phyloP scores from a whole-genome alignment of 2,888 invertebrate species.

The Zaprionus obscuricornis region DNA sequence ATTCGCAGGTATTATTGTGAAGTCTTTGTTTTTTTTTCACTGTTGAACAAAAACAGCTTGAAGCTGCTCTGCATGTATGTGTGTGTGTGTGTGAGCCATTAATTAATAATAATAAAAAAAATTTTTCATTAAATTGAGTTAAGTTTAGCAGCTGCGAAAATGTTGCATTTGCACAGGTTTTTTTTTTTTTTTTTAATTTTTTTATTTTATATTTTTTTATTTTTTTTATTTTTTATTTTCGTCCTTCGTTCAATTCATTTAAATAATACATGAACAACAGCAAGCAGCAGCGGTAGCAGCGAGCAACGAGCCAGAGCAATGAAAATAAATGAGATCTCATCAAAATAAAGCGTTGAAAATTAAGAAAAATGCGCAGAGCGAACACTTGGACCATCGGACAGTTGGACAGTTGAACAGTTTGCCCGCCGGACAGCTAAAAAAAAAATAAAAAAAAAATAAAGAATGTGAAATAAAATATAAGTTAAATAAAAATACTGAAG shows the following conservation, averaged over 20 bases:
- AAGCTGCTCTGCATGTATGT: too few relatives aligned
- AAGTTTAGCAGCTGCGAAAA: slow-evolving; percentile 32
- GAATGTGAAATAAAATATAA: slow-evolving; percentile 28
- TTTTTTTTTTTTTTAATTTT: slow-evolving; percentile 19
- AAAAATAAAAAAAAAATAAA: slow-evolving; percentile 17
- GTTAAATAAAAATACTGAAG: slow-evolving; percentile 9
- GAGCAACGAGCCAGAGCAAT: slow-evolving; percentile 46
- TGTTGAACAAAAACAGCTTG: neutral
- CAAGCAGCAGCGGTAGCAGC: slow-evolving; percentile 49
- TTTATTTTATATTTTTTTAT: slow-evolving; percentile 32
- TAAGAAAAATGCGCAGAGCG: slow-evolving; percentile 65
- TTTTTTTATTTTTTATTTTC: slow-evolving; percentile 29
- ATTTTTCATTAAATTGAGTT: slow-evolving; percentile 25
- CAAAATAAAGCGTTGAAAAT: slow-evolving; percentile 77
- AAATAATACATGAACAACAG: slow-evolving; percentile 26
- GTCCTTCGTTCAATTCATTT: slow-evolving; percentile 49
- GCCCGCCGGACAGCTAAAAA: slow-evolving; percentile 2
- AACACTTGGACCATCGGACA: slow-evolving; percentile 20
- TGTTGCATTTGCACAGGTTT: slow-evolving; percentile 32
- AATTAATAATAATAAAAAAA: slow-evolving; percentile 18
- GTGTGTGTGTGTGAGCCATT: neutral
- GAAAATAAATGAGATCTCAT: slow-evolving; percentile 74
- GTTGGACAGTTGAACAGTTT: slow-evolving; percentile 23
- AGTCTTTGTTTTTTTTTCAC: too few relatives aligned
- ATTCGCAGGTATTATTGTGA: slow-evolving; percentile 5